Conservation (phyloP, 2,797 vertebrate species). For the Spatula clypeata region DNA sequence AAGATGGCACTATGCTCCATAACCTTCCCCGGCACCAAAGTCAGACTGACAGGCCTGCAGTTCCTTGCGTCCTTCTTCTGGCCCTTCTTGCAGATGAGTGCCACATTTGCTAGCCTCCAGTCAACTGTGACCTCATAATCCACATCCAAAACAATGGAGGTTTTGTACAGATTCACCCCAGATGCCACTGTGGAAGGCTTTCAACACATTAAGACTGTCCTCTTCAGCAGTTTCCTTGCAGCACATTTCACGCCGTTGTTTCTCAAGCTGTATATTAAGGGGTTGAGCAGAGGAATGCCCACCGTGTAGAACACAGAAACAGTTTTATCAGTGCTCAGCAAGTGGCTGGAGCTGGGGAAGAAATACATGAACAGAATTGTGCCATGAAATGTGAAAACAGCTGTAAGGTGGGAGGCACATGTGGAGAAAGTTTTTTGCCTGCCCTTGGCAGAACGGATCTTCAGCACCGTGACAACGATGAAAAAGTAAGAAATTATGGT, state of each 20-base stretch:
- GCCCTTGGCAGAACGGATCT: background rate
- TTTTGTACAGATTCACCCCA: background rate
- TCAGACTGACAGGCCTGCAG: too few relatives aligned
- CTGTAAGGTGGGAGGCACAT: background rate
- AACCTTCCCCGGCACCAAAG: too few relatives aligned
- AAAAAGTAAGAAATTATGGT: slow-evolving; percentile 65
- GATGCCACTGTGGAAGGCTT: background rate
- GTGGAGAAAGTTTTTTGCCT: background rate
- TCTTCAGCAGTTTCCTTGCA: background rate
- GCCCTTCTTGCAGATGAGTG: too few relatives aligned
- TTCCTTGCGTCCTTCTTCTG: too few relatives aligned
- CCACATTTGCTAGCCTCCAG: too few relatives aligned
- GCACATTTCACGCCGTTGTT: background rate
- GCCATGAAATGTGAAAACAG: background rate
- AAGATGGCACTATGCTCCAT: too few relatives aligned
- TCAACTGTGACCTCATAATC: background rate
- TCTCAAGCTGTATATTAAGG: background rate
- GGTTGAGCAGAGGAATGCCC: background rate
- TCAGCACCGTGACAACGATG: slow-evolving; percentile 8
- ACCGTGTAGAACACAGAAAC: background rate
- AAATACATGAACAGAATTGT: slow-evolving; percentile 6
- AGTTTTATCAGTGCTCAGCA: background rate
- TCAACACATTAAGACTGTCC: background rate
- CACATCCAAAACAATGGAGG: background rate
- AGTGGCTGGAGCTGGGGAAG: background rate